Base-by-base conservation (phyloP, 2,797 vertebrate genomes). In the Argyrosomus regius region DNA sequence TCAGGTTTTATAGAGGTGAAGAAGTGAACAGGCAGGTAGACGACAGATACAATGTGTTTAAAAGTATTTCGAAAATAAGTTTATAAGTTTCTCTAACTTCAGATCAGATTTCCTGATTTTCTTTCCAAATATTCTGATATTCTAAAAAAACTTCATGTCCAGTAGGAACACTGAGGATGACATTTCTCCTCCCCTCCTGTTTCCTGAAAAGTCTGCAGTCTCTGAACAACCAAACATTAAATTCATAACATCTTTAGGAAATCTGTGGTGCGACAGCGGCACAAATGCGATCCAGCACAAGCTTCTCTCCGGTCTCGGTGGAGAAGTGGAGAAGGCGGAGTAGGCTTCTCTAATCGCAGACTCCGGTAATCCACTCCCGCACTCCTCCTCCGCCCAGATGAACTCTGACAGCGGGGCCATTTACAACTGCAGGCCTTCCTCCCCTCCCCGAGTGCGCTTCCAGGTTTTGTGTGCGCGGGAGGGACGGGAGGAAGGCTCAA, bases 331-430 rank as follows among this genome's bases (percentile, higher is more conserved):
- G 74, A 78, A 83, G 67, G 48, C 35, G 14, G 66, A 79, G 81
- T 56, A 53, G 64, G 60, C 81, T 56, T 12, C 72, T 82, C 26
- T 88, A 74, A 82, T 85, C 59, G 62, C 61, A 52, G 78, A 75
- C 78, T 87, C 65, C 41, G 0, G 75, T 91, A 88, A 91, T 92
- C 91, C 84, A 93, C 89, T 90, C 80, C 81, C 12, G 62, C 82
- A 31, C 81, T 87, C 75, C 82, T 86, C 78, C 78, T 88, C 75
- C 11, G n/a, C 75, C 84, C 79, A 83, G 84, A 85, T 89, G 85
- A 91, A 88, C 86, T 86, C 81, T 89, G 90, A 90, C 91, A 90
- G 90, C 17, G 14, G 59, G 74, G 87, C 85, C 83, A 83, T 90
- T 90, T 84, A 83, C 82, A 87, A 87, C 85, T 74, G 84, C 76